phyloP scores from a whole-genome alignment of 2,888 invertebrate genomes.

The Amiota communis region DNA sequence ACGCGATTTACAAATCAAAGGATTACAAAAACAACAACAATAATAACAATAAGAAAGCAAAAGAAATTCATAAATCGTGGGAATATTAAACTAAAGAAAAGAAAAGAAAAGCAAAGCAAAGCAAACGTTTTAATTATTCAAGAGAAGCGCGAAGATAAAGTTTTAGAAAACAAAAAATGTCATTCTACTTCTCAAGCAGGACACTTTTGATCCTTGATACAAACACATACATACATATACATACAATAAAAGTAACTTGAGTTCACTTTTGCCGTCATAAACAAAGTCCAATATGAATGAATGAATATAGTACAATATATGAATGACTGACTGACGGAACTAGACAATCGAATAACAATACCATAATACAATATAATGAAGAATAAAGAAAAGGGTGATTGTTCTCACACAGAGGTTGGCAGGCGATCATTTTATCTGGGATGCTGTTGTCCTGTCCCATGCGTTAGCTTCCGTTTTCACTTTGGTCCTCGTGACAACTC shows the following conservation, averaged over 20 bases:
- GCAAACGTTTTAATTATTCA: conserved; percentile 2
- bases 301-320: conserved; percentile 10
- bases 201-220: conserved; percentile 10
- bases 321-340: conserved; percentile 16
- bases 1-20: conserved; percentile 6
- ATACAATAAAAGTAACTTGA: conserved; percentile 2
- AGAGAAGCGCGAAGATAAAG: background rate
- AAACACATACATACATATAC: background rate
- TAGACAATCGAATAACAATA: conserved; percentile 33
- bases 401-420: conserved; percentile 53
- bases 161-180: conserved; percentile 22
- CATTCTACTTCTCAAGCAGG: conserved; percentile 14
- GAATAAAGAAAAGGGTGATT: conserved; percentile 55
- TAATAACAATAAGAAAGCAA: background rate
- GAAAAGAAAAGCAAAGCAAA: background rate
- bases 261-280: conserved; percentile 23
- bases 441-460: background rate
- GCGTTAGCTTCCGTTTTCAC: conserved; percentile 4
- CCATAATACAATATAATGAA: conserved; percentile 33
- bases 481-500: conserved; percentile 20
- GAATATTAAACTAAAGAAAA: conserved; percentile 4
- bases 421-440: conserved; percentile 47
- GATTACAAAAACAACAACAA: conserved; percentile 12
- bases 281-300: conserved; percentile 8
- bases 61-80: conserved; percentile 15